Conservation (phyloP, 2,797 vertebrate species). For the Bradypodion ventrale region DNA sequence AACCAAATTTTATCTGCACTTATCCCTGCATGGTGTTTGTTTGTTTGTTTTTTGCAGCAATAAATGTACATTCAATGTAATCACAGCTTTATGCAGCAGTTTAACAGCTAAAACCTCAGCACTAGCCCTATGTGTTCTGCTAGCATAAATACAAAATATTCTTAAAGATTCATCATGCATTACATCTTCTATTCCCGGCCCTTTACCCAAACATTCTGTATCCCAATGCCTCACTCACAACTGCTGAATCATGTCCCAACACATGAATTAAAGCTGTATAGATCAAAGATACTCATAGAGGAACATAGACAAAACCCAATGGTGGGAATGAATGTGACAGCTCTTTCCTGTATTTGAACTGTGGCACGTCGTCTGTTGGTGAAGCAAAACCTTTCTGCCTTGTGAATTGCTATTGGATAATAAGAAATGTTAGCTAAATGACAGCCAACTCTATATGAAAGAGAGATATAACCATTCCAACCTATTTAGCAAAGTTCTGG, state of each 20-base stretch:
- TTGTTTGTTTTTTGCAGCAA: no score
- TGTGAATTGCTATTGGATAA: slow-evolving; percentile 15
- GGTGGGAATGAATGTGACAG: slow-evolving; percentile 32
- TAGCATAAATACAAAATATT: no score
- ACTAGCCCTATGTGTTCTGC: no score
- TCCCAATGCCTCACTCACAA: background rate
- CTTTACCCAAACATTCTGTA: background rate
- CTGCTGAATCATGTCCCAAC: background rate
- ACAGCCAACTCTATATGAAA: background rate
- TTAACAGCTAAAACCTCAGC: no score
- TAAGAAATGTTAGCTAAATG: background rate
- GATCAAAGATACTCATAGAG: slow-evolving; percentile 7
- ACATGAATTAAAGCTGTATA: slow-evolving; percentile 2
- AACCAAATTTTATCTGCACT: no score
- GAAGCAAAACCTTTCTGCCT: background rate
- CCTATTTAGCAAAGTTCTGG: background rate
- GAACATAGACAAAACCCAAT: background rate
- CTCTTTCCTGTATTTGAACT: slow-evolving; percentile 16
- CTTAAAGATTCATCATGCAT: background rate
- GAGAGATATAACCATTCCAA: background rate
- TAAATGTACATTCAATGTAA: no score
- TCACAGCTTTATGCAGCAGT: no score
- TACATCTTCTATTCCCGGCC: background rate
- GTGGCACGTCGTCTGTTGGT: background rate
- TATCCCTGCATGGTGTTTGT: no score